These are phyloP conservation scores for Orthonychiurus folsomi DNA, from an alignment of 2,888 invertebrate genomes.

Conservation along the genomic window DNA sequence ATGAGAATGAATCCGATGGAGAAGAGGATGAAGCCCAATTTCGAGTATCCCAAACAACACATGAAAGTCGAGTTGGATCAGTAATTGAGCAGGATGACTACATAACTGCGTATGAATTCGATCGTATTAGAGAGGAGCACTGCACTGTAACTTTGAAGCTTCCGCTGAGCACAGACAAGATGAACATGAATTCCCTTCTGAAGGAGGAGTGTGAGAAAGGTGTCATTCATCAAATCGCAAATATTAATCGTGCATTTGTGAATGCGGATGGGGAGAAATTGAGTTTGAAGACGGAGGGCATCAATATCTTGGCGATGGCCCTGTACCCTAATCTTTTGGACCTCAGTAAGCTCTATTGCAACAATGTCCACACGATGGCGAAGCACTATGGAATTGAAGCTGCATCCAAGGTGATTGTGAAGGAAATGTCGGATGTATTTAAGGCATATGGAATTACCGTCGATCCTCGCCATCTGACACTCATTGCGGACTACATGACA, in stretches of 20 bases:
- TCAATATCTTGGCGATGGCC: constrained; percentile 81
- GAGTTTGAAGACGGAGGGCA: constrained; percentile 85
- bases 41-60: constrained; percentile 22
- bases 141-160: constrained; percentile 68
- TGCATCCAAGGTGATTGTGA: constrained; percentile 60
- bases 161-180: constrained; percentile 53
- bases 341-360: constrained; percentile 75
- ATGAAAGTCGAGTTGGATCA: constrained; percentile 33
- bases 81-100: constrained; percentile 47
- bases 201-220: constrained; percentile 60
- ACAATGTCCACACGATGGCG: constrained; percentile 87
- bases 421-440: constrained; percentile 92
- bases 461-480: constrained; percentile 80
- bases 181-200: constrained; percentile 68
- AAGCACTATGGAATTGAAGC: constrained; percentile 93
- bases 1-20: constrained; percentile 30
- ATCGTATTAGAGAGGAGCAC: constrained; percentile 68
- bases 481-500: constrained; percentile 98
- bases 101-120: constrained; percentile 62
- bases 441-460: constrained; percentile 94
- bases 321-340: constrained; percentile 68
- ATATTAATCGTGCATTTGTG: constrained; percentile 71
- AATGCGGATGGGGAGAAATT: constrained; percentile 45
- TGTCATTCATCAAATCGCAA: constrained; percentile 67
- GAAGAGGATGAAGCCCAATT: constrained; percentile 24